These are phyloP conservation scores for Chaetodon trifasciatus DNA, from an alignment of 2,797 vertebrate species.

Conservation along the genomic window DNA sequence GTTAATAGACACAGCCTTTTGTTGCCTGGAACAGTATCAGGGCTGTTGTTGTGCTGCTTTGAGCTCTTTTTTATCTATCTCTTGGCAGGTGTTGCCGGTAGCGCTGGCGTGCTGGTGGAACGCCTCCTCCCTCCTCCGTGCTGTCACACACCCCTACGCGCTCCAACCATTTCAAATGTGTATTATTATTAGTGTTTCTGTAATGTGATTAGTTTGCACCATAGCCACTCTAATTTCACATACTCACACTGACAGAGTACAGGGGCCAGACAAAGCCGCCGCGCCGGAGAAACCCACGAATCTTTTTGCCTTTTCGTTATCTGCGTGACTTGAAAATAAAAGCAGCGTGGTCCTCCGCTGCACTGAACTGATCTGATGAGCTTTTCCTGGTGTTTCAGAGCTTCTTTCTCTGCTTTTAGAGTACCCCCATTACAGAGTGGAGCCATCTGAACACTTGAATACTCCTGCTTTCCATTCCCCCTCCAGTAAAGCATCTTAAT, in stretches of 20 bases:
- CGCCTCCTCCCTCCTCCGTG: constrained; percentile 53
- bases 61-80: constrained; percentile 77
- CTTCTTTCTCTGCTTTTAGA: constrained; percentile 38
- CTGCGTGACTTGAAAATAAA: constrained; percentile 37
- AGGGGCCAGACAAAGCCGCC: constrained; percentile 8
- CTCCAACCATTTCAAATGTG: constrained; percentile 47
- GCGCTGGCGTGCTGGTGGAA: constrained; percentile 50
- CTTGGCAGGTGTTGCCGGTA: constrained; percentile 80
- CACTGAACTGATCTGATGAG: constrained; percentile 39
- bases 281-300: neutral
- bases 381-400: constrained; percentile 6
- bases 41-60: constrained; percentile 64
- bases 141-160: constrained; percentile 59
- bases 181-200: constrained; percentile 65
- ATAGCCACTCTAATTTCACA: constrained; percentile 32
- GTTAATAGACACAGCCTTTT: constrained; percentile 74
- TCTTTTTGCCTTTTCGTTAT: constrained; percentile 36
- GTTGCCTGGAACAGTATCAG: constrained; percentile 72
- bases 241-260: neutral
- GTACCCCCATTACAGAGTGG: constrained; percentile 2
- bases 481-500: constrained; percentile 34
- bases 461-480: constrained; percentile 2
- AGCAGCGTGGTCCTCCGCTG: constrained; percentile 17
- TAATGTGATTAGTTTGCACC: constrained; percentile 72
- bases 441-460: constrained; percentile 7